Evolutionary conservation across 2,888 invertebrate species (phyloP).

Genomic region (Erebia epiphron): DNA sequence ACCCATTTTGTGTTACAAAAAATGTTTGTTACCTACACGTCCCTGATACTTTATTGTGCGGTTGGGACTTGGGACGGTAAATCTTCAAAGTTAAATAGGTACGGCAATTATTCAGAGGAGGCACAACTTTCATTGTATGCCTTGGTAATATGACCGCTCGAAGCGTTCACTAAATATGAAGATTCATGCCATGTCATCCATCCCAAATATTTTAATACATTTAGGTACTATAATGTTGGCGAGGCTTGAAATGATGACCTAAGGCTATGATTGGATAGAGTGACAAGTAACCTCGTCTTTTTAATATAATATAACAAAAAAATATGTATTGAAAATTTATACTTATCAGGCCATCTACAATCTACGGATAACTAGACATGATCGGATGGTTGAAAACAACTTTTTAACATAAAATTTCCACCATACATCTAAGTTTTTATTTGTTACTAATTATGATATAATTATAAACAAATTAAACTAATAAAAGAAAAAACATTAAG

Average conservation of each 20-base stretch:
- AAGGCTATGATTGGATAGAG: conserved; percentile 13
- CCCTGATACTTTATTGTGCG: conserved; percentile 65
- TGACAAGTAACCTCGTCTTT: conserved; percentile 20
- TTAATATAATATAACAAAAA: not conserved
- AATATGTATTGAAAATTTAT: no score
- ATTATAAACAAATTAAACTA: no score
- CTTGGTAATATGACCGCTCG: conserved; percentile 44
- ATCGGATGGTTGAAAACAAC: no score
- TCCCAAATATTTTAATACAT: conserved; percentile 68
- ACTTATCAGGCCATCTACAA: no score
- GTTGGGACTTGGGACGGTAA: conserved; percentile 60
- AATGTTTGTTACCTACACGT: conserved; percentile 47
- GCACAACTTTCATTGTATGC: conserved; percentile 69
- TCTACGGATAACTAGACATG: no score
- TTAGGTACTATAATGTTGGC: conserved; percentile 34
- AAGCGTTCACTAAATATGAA: conserved; percentile 71
- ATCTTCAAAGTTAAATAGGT: conserved; percentile 70
- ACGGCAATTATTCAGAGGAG: conserved; percentile 75
- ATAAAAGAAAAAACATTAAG: no score
- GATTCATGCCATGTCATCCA: conserved; percentile 76
- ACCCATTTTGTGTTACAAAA: conserved; percentile 45
- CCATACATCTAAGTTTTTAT: no score
- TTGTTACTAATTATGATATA: no score
- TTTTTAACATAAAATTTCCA: no score
- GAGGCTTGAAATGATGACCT: conserved; percentile 18